These are phyloP conservation scores for Arenicola marina DNA, from an alignment of 2,888 invertebrate species.

Conservation along the genomic window DNA sequence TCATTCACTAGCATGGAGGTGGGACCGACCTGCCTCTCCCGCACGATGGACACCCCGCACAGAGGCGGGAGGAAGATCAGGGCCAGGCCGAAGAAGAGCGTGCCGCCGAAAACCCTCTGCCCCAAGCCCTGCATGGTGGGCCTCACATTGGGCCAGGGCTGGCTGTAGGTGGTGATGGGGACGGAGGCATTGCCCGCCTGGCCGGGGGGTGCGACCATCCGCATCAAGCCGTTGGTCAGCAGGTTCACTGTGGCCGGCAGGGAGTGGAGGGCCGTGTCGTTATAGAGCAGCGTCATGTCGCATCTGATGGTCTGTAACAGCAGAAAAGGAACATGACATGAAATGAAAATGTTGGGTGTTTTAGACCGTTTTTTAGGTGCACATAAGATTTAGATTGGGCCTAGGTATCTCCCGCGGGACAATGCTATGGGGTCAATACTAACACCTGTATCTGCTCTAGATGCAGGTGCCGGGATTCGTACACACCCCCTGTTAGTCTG, in stretches of 20 bases:
- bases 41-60: slow-evolving; percentile 79
- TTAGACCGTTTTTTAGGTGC: too few species aligned
- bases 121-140: slow-evolving; percentile 63
- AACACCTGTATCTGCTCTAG: too few species aligned
- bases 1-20: not conserved
- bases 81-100: slow-evolving; percentile 79
- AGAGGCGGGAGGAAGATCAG: slow-evolving; percentile 79
- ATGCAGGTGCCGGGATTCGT: too few species aligned
- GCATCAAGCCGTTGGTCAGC: slow-evolving; percentile 40
- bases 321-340: too few species aligned
- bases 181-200: not conserved
- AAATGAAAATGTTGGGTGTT: too few species aligned
- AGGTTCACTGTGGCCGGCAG: slow-evolving; percentile 68
- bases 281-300: slow-evolving; percentile 58
- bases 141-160: slow-evolving; percentile 18
- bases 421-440: too few species aligned
- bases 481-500: too few species aligned
- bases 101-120: slow-evolving; percentile 74
- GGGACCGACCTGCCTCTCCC: slow-evolving; percentile 76
- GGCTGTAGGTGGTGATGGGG: slow-evolving; percentile 8
- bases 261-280: slow-evolving; percentile 79
- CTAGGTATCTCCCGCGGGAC: too few species aligned
- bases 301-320: not conserved
- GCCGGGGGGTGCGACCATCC: slow-evolving; percentile 5
- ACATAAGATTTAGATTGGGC: too few species aligned